phyloP scores from a whole-genome alignment of 2,797 vertebrate genomes.

The Pachyuromys duprasi region DNA sequence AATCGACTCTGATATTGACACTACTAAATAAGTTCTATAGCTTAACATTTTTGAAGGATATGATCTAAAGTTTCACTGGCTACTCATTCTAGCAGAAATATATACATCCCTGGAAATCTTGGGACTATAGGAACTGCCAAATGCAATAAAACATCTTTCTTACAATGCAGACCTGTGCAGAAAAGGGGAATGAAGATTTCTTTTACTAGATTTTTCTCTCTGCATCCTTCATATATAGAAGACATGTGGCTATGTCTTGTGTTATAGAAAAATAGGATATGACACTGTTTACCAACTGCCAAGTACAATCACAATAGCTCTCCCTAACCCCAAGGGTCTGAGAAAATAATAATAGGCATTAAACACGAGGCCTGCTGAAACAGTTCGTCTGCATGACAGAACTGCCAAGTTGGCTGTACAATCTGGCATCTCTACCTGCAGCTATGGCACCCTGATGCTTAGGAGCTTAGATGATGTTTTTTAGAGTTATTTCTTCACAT shows the following conservation, averaged over 20 bases:
- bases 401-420: background rate
- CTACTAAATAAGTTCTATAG: background rate
- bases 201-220: background rate
- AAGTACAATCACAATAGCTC: constrained; percentile 33
- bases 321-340: background rate
- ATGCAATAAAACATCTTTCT: background rate
- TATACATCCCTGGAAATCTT: constrained; percentile 11
- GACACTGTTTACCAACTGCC: constrained; percentile 29
- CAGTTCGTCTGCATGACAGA: constrained; percentile 5
- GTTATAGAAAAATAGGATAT: background rate
- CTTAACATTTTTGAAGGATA: background rate
- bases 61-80: background rate
- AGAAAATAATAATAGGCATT: constrained; percentile 19
- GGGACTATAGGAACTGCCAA: background rate
- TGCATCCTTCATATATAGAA: background rate
- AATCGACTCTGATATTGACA: background rate
- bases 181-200: background rate
- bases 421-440: background rate
- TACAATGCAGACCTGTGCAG: background rate
- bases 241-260: background rate
- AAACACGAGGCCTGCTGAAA: background rate
- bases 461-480: background rate
- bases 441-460: background rate
- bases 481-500: background rate
- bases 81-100: constrained; percentile 9